Base-by-base conservation (phyloP, 2,113 vertebrate species). In the Myrmophylax atrothorax region DNA sequence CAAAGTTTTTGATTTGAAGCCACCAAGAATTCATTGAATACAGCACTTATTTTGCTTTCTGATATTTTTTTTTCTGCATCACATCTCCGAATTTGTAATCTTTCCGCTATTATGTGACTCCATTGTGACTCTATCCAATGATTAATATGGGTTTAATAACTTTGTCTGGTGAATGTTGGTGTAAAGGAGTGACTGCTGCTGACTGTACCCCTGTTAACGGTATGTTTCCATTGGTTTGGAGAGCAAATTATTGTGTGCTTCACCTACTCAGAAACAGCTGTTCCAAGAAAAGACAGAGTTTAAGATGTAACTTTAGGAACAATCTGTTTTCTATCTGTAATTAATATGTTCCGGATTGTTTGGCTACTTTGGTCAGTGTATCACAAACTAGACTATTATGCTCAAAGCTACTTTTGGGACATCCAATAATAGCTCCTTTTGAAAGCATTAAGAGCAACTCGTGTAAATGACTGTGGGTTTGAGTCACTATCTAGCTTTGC, bases 321-420 rank as follows among this genome's bases (percentile, higher is more conserved):
- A 96, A 94, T 95, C 94, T 95, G 93, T 70, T 95, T 96, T 97
- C 79, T 91, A 76, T 95, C 90, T 92, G 93, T 82, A 96, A 95
- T 96, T 96, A 95, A 96, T 94, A 92, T 20, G 53, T 94, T 94
- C 92, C 10, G 87, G 78, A 94, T 94, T 94, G 88, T 92, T 93
- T 95, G 92, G 83, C 92, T 93, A 84, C 78, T 91, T 86, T 81
- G 70, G 86, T 78, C 58, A 6, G 64, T 62, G 85, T 64, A 93
- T 94, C 89, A 91, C 93, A 94, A 95, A 88, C 91, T 56, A 73
- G 59, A 22, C 88, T 64, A 79, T 93, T 93, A 91, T 95, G 33
- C 87, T 95, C 78, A 50, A 52, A 84, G 69, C 74, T 94, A 46
- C 89, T 87, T 97, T 87, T 64, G 95, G 93, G 94, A 94, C 80